phyloP scores from a whole-genome alignment of 2,888 invertebrate species.

The Megamerina dolium region DNA sequence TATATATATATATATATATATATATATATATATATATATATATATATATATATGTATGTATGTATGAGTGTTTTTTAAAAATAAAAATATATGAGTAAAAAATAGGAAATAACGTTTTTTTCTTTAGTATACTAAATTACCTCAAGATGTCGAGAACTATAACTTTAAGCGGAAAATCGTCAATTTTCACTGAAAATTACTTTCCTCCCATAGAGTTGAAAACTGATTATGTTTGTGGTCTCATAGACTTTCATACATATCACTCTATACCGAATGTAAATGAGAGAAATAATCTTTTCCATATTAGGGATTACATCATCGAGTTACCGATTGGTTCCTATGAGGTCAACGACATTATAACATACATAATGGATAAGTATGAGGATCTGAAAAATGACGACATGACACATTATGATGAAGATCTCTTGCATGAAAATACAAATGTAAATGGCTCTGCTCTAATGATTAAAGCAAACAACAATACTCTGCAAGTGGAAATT shows the following conservation, averaged over 20 bases:
- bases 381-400: neutral
- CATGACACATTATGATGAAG: neutral
- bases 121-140: too few relatives aligned
- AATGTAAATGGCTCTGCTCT: too few relatives aligned
- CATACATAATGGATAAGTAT: neutral
- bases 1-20: too few relatives aligned
- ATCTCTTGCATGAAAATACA: too few relatives aligned
- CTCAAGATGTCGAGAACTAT: too few relatives aligned
- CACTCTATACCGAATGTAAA: too few relatives aligned
- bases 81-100: too few relatives aligned
- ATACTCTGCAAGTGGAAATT: neutral
- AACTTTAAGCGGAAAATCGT: neutral
- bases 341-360: neutral
- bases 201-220: neutral
- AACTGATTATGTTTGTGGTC: neutral
- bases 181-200: neutral
- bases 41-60: too few relatives aligned
- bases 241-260: neutral
- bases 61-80: too few relatives aligned
- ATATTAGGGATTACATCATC: neutral
- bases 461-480: neutral
- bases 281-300: neutral
- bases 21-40: too few relatives aligned
- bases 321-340: neutral
- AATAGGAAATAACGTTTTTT: too few relatives aligned